phyloP scores from a whole-genome alignment of 2,888 invertebrate genomes.

The Sinopyrophorus schimmeli region DNA sequence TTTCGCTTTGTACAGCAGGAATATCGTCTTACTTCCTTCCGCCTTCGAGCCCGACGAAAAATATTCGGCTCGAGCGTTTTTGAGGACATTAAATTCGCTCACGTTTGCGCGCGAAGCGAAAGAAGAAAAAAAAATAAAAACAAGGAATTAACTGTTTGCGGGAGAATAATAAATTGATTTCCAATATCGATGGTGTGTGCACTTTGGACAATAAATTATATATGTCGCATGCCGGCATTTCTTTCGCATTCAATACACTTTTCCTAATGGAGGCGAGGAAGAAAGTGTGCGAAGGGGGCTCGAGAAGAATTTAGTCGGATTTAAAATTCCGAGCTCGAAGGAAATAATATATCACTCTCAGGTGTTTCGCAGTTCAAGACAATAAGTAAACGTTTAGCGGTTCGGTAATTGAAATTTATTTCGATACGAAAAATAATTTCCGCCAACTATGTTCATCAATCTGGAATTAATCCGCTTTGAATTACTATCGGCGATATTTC shows the following conservation, averaged over 20 bases:
- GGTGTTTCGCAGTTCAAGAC: conserved; percentile 1
- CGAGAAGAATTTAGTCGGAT: conserved; percentile 1
- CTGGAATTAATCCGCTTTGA: no score
- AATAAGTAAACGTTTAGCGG: conserved; percentile 1
- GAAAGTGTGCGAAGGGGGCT: not conserved
- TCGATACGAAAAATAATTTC: no score
- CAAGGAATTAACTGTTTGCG: conserved; percentile 9
- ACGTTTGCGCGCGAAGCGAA: no score
- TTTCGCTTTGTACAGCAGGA: no score
- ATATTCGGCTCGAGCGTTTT: no score
- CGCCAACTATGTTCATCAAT: no score
- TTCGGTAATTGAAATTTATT: conserved; percentile 1
- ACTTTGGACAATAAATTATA: conserved; percentile 18
- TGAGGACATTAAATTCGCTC: no score
- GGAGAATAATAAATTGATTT: conserved; percentile 9
- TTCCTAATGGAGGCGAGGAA: conserved; percentile 9
- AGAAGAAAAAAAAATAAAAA: no score
- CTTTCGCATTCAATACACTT: conserved; percentile 12
- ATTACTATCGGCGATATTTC: no score
- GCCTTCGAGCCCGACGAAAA: no score
- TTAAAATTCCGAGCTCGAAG: not conserved
- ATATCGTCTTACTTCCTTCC: no score
- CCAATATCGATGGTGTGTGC: not conserved
- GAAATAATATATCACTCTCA: conserved; percentile 2
- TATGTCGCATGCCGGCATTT: conserved; percentile 13